Evolutionary conservation across 2,888 invertebrate genomes (phyloP).

Genomic region (Mythimna ferrago): DNA sequence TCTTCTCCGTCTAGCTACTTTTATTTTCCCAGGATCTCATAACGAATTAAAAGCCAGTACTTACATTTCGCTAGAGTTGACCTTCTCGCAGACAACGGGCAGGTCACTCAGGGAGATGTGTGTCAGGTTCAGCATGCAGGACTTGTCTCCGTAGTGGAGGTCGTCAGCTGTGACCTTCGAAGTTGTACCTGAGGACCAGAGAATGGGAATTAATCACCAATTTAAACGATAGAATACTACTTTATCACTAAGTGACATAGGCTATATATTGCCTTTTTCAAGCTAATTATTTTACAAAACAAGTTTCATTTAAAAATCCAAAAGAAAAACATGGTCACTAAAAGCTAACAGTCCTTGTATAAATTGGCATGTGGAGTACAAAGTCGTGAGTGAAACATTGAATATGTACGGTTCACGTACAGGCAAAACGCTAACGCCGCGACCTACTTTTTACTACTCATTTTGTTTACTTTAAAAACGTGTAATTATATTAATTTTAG

Average conservation of each 20-base stretch:
- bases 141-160: conserved; percentile 96
- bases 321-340: neutral
- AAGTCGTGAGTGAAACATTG: conserved; percentile 35
- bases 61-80: conserved; percentile 87
- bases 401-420: no score
- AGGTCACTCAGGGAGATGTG: conserved; percentile 81
- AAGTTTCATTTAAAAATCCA: neutral
- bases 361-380: neutral
- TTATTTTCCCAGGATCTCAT: no score
- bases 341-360: neutral
- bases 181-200: conserved; percentile 91
- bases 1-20: no score
- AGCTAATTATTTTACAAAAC: neutral
- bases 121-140: conserved; percentile 94
- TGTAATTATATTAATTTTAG: no score
- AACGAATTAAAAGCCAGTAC: conserved; percentile 43
- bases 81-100: conserved; percentile 85
- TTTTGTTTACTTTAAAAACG: no score
- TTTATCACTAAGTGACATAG: no score
- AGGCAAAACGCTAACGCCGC: no score
- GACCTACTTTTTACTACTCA: no score
- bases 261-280: no score
- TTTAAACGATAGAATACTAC: no score
- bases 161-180: conserved; percentile 96
- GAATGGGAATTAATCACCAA: no score